Conservation (phyloP, 2,113 vertebrate genomes). For the Galeopterus variegatus region DNA sequence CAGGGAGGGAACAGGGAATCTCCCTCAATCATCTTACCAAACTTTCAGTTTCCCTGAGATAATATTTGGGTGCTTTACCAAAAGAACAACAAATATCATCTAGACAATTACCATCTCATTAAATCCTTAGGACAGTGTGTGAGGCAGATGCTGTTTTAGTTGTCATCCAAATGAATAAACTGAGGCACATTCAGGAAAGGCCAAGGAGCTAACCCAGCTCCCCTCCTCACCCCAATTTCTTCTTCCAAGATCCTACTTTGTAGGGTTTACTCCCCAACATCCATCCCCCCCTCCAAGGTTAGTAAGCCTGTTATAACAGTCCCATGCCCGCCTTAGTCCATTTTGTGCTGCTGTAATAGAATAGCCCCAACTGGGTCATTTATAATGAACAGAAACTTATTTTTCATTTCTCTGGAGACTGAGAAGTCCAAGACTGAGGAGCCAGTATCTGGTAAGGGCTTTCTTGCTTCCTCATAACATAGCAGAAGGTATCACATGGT, state of each 20-base stretch:
- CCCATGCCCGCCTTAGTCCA: neutral
- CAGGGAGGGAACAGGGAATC: neutral
- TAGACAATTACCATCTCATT: neutral
- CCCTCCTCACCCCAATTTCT: neutral
- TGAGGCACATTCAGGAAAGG: neutral
- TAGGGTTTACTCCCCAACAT: neutral
- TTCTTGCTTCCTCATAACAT: neutral
- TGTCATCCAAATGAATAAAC: neutral
- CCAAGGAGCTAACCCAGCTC: neutral
- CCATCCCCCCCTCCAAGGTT: fast-evolving
- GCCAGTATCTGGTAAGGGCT: neutral
- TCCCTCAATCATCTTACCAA: neutral
- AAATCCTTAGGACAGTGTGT: neutral
- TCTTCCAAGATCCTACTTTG: neutral
- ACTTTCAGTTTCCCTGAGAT: neutral
- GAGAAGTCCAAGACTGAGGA: neutral
- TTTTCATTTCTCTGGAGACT: neutral
- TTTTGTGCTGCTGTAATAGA: neutral
- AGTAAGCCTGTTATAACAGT: neutral
- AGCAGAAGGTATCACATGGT: neutral
- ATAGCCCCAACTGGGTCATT: neutral
- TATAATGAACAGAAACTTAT: neutral
- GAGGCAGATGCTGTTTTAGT: neutral
- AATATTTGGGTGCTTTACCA: neutral
- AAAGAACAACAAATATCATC: neutral